Base-by-base conservation (phyloP, 2,888 invertebrate species). In the Achlya flavicornis region DNA sequence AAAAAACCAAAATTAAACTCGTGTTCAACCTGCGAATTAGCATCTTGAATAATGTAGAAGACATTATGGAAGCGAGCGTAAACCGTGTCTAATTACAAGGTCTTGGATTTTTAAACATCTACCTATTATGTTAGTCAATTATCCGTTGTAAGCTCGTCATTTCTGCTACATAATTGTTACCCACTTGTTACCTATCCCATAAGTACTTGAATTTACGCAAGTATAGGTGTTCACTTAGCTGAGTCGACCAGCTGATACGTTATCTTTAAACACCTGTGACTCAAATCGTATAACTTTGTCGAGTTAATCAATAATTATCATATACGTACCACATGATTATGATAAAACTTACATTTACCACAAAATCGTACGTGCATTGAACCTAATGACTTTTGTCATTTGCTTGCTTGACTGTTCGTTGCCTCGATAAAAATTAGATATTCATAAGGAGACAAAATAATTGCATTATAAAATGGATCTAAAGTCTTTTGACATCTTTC, bases 231-330 rank as follows among this genome's bases (percentile, higher is more conserved):
- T 53, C 53, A 53, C 16, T 8, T 10, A 53, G 53, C 4, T 4
- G 2, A 53, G 8, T 53, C 48, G 48, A n/a, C n/a, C 53, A 53
- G 53, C 53, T 53, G 53, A 53, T 53, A 53, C 53, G 53, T 53
- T 53, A 53, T 53, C 53, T 19, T 16, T 14, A 26, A 48, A 53
- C 53, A 53, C 53, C 48, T 48, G 48, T 53, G 53, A 53, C 53
- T 53, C 53, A 19, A 53, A 46, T 6, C 48, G 48, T 48, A 16
- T 48, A 48, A 16, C 48, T 53, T 19, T 19, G 19, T 53, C 1
- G 53, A 53, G 16, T 19, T 16, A 53, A 53, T 53, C 53, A 53
- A 53, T 53, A 53, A 53, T 53, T 53, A 53, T 53, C 53, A 14
- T 53, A 16, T 48, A 16, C 16, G 48, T n/a, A 16, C 16, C 16